Base-by-base conservation (phyloP, 92 coral and sea anemone genomes). In the Muricea muricata region DNA sequence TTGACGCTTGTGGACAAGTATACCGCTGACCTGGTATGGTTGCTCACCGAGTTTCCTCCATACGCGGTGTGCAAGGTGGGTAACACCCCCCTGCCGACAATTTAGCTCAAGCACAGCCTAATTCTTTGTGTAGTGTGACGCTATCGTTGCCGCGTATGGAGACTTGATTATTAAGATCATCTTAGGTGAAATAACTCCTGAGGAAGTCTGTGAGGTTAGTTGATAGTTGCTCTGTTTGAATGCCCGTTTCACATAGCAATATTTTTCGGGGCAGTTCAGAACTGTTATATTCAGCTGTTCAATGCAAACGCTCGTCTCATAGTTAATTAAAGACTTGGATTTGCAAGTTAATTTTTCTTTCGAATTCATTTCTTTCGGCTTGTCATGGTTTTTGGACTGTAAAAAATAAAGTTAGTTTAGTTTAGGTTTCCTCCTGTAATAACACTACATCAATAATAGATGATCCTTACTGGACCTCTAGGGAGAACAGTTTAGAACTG, bases 41-140 rank as follows among this genome's bases (percentile, higher is more conserved):
- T 77, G 6, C 35, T 77, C 25, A 52, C 82, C 8, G 32, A 35
- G 61, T 58, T 77, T 9, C 68, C 82, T 25, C 82, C 82, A 2
- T 77, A 56, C 61, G 68, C 82, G 50, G 82, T 29, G 25, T 77
- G 82, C 82, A 54, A 57, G 82, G 82, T 77, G 48, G 50, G 82
- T 47, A 24, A 2, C 29, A 5, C 34, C 10, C 7, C 28, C 28
- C 55, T 23, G 26, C 42, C 11, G 32, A 47, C 2, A 25, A 9
- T 37, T 31, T 33, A 21, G 13, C 28, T 7, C 34, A n/a, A n/a
- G n/a, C n/a, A n/a, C n/a, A n/a, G n/a, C 23, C 39, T 77, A 32
- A 28, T 77, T 61, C 82, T 17, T 56, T 25, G 24, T 77, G 10
- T 77, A 77, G 82, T 77, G 82, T 55, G 24, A 77, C 56, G 69